phyloP scores from a whole-genome alignment of 2,113 vertebrate species.

The Eclectus roratus region DNA sequence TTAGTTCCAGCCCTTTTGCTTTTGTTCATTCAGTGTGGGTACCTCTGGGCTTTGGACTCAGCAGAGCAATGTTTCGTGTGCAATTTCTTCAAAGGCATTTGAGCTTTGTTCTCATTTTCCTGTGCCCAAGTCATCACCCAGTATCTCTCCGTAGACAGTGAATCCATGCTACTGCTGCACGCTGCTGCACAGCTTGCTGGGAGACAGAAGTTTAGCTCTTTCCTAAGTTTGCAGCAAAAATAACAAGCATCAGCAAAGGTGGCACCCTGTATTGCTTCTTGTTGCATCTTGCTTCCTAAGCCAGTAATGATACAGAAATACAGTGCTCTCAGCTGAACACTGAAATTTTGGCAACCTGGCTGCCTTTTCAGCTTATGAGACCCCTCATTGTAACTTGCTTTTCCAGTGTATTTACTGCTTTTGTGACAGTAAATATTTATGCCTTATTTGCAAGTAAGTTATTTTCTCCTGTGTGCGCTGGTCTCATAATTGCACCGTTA shows the following conservation, averaged over 20 bases:
- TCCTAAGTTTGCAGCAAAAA: neutral
- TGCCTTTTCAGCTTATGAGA: neutral
- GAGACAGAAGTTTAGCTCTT: neutral
- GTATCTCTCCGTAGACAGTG: neutral
- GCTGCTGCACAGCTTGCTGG: neutral
- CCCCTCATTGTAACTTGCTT: neutral
- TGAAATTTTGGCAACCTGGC: neutral
- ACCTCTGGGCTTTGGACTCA: neutral
- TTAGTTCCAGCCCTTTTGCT: neutral
- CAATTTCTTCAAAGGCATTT: neutral
- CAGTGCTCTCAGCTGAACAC: neutral
- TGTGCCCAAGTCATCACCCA: neutral
- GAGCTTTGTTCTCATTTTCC: neutral
- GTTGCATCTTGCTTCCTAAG: neutral
- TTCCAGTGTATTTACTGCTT: neutral
- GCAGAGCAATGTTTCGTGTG: neutral
- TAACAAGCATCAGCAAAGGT: neutral
- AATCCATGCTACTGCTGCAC: neutral
- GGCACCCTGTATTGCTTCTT: neutral
- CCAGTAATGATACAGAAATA: neutral
- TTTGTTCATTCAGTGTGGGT: neutral
- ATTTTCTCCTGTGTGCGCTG: neutral
- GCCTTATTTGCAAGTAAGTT: constrained; percentile 21
- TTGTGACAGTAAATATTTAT: neutral
- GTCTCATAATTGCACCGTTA: neutral